phyloP scores from a whole-genome alignment of 2,797 vertebrate genomes.

The Chaetophractus vellerosus region DNA sequence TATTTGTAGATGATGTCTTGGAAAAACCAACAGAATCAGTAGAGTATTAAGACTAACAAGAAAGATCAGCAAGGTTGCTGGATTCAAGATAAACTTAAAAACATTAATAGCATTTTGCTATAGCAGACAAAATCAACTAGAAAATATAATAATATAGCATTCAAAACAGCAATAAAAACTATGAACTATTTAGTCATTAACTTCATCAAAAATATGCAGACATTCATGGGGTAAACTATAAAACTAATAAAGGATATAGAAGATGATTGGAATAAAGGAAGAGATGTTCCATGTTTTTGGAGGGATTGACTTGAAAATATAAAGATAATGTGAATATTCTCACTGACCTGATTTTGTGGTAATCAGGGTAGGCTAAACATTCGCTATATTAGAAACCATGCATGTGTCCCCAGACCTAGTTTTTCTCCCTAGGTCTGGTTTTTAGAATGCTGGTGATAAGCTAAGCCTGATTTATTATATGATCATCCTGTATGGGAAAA shows the following conservation, averaged over 20 bases:
- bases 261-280: neutral
- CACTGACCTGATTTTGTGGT: too few relatives aligned
- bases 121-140: neutral
- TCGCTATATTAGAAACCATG: too few relatives aligned
- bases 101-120: neutral
- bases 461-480: too few relatives aligned
- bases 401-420: too few relatives aligned
- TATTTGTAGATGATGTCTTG: neutral
- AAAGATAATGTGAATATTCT: too few relatives aligned
- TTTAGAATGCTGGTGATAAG: too few relatives aligned
- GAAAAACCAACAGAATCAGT: neutral
- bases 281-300: neutral
- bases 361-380: too few relatives aligned
- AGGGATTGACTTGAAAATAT: neutral
- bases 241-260: neutral
- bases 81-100: neutral
- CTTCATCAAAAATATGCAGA: neutral
- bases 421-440: too few relatives aligned
- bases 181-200: neutral
- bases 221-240: neutral
- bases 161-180: constrained; percentile 17
- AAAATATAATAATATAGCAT: neutral
- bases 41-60: neutral
- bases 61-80: neutral
- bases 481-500: too few relatives aligned